Evolutionary conservation across 2,113 vertebrate species (phyloP), one percentile per base, ranked within the genome.

Genomic region (Gopherus evgoodei): DNA sequence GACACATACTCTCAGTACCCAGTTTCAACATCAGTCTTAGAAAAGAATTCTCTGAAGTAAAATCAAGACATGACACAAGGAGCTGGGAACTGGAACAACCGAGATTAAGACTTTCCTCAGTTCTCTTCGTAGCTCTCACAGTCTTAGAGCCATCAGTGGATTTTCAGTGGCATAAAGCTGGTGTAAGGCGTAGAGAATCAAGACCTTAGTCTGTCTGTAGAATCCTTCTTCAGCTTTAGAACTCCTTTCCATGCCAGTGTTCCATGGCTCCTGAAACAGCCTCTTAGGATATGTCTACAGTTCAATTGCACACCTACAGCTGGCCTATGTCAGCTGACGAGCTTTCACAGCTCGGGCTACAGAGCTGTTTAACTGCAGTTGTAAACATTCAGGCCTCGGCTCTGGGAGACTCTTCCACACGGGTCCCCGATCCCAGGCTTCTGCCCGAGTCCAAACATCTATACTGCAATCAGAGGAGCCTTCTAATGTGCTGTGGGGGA

Each of bases 61-160:
- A 69, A 56, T 86, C 69, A 49, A 90, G 84, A 84, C 12, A 4
- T 50, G 65, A 49, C 78, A 57, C 35, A 27, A 11, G 56, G 56
- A 11, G 56, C 8, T 57, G 56, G 56, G 56, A 57, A 57, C 56
- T 27, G 56, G 25, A 57, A 12, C 25, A 27, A 27, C 11, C 56
- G 25, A 56, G 54, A 4, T 56, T 56, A 56, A 57, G 22, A 57
- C 56, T 27, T 57, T 57, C 56, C 0, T 0, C 2, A 3, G 42
- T 10, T 2, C 0, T 12, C 1, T 6, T 1, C 4, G 1, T 8
- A 78, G 24, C 24, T 86, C 81, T 86, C 76, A 21, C 27, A 52
- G 0, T 13, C 54, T 21, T 2, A 6, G 17, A 90, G 24, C 5
- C 38, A 49, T 0, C 29, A 0, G 0, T 0, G 2, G 47, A 4